A percentile compares a stretch with the other conserved stretches of the same genome.
phyloP scores from a whole-genome alignment of 2,888 invertebrate species.

The Drosophila aldrichi region DNA sequence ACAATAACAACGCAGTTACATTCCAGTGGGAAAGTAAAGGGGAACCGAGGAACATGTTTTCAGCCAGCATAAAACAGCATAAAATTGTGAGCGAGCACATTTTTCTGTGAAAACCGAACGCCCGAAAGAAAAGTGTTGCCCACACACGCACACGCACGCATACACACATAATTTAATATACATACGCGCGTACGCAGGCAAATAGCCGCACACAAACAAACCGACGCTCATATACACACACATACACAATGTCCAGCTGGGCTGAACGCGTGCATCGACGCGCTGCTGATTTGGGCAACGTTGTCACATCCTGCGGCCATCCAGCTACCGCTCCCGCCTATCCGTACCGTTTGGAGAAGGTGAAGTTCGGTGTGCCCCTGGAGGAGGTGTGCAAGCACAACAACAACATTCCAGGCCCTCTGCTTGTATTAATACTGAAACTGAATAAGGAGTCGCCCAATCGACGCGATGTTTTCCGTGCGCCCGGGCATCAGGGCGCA shows the following conservation, averaged over 20 bases:
- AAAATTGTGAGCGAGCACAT: slow-evolving; percentile 71
- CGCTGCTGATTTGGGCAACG: slow-evolving; percentile 95
- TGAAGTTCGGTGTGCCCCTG: slow-evolving; percentile 96
- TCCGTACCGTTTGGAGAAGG: slow-evolving; percentile 94
- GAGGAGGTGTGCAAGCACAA: slow-evolving; percentile 97
- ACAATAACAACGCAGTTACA: slow-evolving; percentile 56
- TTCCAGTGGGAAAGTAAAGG: slow-evolving; percentile 66
- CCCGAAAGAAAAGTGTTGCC: slow-evolving; percentile 65
- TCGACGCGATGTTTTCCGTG: slow-evolving; percentile 97
- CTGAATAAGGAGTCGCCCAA: slow-evolving; percentile 97
- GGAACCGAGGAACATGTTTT: slow-evolving; percentile 59
- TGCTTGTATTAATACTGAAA: slow-evolving; percentile 95
- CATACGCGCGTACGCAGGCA: slow-evolving; percentile 37
- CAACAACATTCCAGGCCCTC: slow-evolving; percentile 96
- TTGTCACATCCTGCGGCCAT: slow-evolving; percentile 96
- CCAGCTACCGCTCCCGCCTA: slow-evolving; percentile 90
- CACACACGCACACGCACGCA: slow-evolving; percentile 24
- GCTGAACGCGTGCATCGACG: slow-evolving; percentile 96
- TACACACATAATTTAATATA: slow-evolving; percentile 17
- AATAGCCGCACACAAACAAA: slow-evolving; percentile 41
- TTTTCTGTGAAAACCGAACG: slow-evolving; percentile 72
- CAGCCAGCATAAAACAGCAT: slow-evolving; percentile 70
- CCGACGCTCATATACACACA: slow-evolving; percentile 28
- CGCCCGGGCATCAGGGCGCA: slow-evolving; percentile 97
- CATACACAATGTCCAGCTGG: slow-evolving; percentile 91